Base-by-base conservation (phyloP, 2,888 invertebrate genomes). In the Epistrophe eligans region DNA sequence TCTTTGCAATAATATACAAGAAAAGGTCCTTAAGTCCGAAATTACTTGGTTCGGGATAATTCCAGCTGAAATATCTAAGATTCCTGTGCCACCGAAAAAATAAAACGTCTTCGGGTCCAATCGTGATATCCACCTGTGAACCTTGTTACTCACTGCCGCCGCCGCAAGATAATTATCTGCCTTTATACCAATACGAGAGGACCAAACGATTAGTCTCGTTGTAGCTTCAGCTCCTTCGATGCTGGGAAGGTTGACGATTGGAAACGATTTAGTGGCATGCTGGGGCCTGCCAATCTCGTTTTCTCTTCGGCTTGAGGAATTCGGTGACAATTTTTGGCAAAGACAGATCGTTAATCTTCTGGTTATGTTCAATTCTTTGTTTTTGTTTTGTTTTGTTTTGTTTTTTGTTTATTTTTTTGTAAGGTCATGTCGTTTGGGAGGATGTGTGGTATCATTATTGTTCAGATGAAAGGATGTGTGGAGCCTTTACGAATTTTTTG, bases 61-160 rank as follows among this genome's bases (percentile, higher is more conserved):
- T 83, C 83, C 83, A 60, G 3, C 13, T 15, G 55, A 72, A 87
- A 87, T 87, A 38, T 57, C 72, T 83, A 48, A 67, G 40, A 87
- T 87, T 79, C 87, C 71, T 45, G 60, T 76, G 83, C 79, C 79
- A 72, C 87, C 87, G 87, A 87, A 87, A 87, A 87, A 85, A 84
- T 80, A 60, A 79, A 76, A 76, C 76, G 57, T 48, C 57, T 66
- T 84, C 64, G 73, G 19, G 62, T 7, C 43, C 85, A 70, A 82
- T 83, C 74, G 77, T 87, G 79, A 85, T 79, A 87, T 83, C 83
- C 87, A 83, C 87, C 87, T 87, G 83, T 83, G 83, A 87, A 79
- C 74, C 76, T 73, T 77, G 73, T 62, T 70, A 32, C 60, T 19
- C 50, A 3, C 24, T 3, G 24, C 24, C 24, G 24, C 24, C 3